Base-by-base conservation (phyloP, 1,140 invertebrate species). In the Drosophila yakuba region DNA sequence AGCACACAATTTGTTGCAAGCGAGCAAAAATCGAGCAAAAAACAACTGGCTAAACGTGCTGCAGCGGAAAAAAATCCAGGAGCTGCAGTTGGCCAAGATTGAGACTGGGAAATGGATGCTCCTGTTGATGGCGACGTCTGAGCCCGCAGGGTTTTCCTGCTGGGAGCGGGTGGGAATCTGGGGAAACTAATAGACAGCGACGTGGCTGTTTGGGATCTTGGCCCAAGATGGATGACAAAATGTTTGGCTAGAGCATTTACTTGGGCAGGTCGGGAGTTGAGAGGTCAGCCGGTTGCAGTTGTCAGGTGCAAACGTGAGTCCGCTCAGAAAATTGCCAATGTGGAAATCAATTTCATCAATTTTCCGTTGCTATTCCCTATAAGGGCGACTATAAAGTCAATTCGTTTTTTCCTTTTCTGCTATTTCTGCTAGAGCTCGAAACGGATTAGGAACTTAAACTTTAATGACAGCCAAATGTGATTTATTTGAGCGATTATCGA, bases 101-200 rank as follows among this genome's bases (percentile, higher is more conserved):
- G 83, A 78, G 83, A 62, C 74, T 79, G 79, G 59, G 80, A 83
- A 83, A 82, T 83, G 71, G 58, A 63, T 76, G 80, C 66, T 59
- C 59, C 79, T 83, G 84, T 83, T 83, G 83, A 88, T 89, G 83
- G 83, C 84, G 79, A 88, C 76, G 83, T 89, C 83, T 88, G 84
- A 67, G 62, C 83, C 83, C 83, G 56, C 75, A 76, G 84, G 82
- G 81, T 25, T 25, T 25, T 4, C 83, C 83, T 79, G 56, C 75
- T 73, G 84, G 82, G 81, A 32, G 44, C 8, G 2, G 59, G 12
- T 25, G 38, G n/a, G 41, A 39, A 59, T 28, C 57, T 61, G 12
- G 48, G 57, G 41, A 64, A 59, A 61, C 55, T 84, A 71, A 73
- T 64, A 73, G 66, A 77, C 62, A 58, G 73, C 58, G 63, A 81